Evolutionary conservation across 2,888 invertebrate species (phyloP).

Genomic region (Lypha dubia): DNA sequence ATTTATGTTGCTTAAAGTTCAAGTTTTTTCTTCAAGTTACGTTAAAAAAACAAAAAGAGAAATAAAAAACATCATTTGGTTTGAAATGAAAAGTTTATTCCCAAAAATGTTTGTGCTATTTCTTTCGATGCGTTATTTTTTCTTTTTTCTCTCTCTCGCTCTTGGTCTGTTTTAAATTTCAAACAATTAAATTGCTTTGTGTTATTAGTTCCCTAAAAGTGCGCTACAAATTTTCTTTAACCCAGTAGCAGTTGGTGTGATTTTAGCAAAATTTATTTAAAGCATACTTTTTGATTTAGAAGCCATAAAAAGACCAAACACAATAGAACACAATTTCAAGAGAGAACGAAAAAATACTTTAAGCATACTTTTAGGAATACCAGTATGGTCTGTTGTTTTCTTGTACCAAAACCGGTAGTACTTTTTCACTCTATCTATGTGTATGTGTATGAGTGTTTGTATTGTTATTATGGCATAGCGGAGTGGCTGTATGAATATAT

Average conservation of each 20-base stretch:
- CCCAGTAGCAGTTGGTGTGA: constrained; percentile 15
- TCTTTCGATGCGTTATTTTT: background rate
- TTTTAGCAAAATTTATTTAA: constrained; percentile 55
- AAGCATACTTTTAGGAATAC: constrained; percentile 67
- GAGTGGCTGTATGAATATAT: constrained; percentile 5
- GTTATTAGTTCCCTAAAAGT: constrained; percentile 51
- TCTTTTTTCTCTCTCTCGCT: no score
- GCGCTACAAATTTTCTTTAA: constrained; percentile 41
- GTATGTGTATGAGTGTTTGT: background rate
- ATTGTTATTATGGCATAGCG: constrained; percentile 32
- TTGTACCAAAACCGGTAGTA: background rate
- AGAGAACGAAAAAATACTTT: constrained; percentile 11
- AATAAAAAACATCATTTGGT: constrained; percentile 24
- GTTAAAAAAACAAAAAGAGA: background rate
- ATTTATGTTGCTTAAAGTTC: constrained; percentile 41
- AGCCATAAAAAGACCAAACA: constrained; percentile 41
- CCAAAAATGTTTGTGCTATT: constrained; percentile 21
- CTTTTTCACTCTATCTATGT: constrained; percentile 11
- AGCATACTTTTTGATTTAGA: constrained; percentile 62
- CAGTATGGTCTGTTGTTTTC: constrained; percentile 33
- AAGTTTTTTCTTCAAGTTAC: background rate
- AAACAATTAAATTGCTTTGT: constrained; percentile 61
- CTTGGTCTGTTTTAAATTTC: constrained; percentile 23
- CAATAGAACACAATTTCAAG: constrained; percentile 42
- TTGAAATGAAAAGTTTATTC: constrained; percentile 12